Percentiles rank a stretch among this genome's conserved stretches.
Evolutionary conservation across 1,140 invertebrate genomes (phyloP).

Genomic region (Eubasilissa regina): DNA sequence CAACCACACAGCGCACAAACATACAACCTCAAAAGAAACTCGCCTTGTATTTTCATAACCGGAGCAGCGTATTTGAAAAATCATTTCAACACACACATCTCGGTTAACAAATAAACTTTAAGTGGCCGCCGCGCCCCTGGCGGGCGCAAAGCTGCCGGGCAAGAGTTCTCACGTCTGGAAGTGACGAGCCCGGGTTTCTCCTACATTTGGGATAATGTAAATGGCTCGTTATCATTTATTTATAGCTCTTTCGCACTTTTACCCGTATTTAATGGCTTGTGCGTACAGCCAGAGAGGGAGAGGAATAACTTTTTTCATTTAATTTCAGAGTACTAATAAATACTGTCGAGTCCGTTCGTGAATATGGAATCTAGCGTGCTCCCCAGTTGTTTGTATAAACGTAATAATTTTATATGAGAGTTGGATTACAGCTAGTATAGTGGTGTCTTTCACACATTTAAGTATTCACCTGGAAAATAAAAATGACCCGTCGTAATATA

Average conservation of each 20-base stretch:
- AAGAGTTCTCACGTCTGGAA: conserved; percentile 26
- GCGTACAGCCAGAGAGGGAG: neutral
- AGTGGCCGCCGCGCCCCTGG: too few species aligned
- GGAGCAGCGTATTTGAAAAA: too few species aligned
- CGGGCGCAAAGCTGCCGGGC: too few species aligned
- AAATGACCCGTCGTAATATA: too few species aligned
- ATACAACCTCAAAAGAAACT: too few species aligned
- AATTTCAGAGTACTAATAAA: conserved; percentile 11
- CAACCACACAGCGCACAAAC: too few species aligned
- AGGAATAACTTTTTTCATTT: conserved; percentile 30
- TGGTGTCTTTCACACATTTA: too few species aligned
- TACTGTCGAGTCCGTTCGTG: neutral
- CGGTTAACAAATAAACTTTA: too few species aligned
- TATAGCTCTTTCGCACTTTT: conserved; percentile 59
- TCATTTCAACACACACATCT: too few species aligned
- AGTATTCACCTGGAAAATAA: too few species aligned
- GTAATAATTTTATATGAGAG: neutral
- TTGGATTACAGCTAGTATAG: too few species aligned
- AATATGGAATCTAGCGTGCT: conserved; percentile 2
- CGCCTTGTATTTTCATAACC: too few species aligned
- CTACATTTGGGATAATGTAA: conserved; percentile 54
- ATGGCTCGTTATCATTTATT: conserved; percentile 59
- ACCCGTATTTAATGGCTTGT: conserved; percentile 54
- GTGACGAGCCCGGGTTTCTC: conserved; percentile 41
- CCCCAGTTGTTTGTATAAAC: neutral